Base-by-base conservation (phyloP, 2,797 vertebrate genomes). In the Poliocrania exsul region DNA sequence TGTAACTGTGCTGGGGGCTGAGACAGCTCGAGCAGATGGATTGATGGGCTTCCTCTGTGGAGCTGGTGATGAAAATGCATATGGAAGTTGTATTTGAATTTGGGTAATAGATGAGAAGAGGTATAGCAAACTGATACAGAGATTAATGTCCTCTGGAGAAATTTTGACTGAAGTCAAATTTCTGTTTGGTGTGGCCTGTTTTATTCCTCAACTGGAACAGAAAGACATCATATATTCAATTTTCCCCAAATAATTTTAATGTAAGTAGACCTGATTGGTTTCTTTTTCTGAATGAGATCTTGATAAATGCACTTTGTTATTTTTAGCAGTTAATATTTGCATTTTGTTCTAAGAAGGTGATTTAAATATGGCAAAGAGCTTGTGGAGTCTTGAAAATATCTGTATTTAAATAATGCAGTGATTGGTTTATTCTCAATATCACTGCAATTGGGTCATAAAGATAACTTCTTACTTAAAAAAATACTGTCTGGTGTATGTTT, bases 91-190 rank as follows among this genome's bases (percentile, higher is more conserved):
- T 10, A 33, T 75, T 61, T 81, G 37, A 74, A 83, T 93, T 81
- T 89, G 86, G 66, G 58, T 62, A 72, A 53, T 35, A 66, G 49
- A 13, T 64, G 42, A 79, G 66, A 56, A 83, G 53, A 46, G 26
- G 15, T n/a, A 50, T 3, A 60, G 46, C 40, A 90, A 64, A 71
- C 0, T 1, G 83, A 56, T 51, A 21, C 0, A 33, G 26, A 75
- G 24, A 88, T 73, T 56, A 84, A 90, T 37, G 37, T 81, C 37
- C 25, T 88, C 60, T 81, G 70, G 65, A 79, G 66, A 78, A 88
- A 92, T 93, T 84, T 16, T 77, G 64, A 57, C 40, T 67, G 49
- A 92, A 93, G 64, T 82, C 46, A 58, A 71, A 85, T 85, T 81
- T 91, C 65, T 90, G n/a, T 50, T 91, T 84, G n/a, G 1, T 60